These are phyloP conservation scores for Timema podura DNA, from an alignment of 2,888 invertebrate species.

Conservation along the genomic window DNA sequence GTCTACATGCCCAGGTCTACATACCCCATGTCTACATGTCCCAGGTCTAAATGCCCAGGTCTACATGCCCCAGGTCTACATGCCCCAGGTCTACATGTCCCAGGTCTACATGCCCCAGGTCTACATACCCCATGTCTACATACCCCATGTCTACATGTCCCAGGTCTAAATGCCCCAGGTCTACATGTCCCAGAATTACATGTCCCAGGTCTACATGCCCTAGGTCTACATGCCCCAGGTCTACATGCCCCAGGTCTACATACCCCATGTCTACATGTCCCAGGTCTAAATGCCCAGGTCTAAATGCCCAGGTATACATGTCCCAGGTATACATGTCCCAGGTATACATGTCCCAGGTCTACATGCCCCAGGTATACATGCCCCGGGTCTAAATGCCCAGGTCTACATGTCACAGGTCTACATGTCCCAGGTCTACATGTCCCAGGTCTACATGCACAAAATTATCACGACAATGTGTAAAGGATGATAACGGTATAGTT, in stretches of 20 bases:
- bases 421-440: no score
- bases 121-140: no score
- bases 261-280: not conserved
- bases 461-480: no score
- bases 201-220: not conserved
- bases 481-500: no score
- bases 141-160: not conserved
- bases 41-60: not conserved
- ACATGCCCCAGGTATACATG: not conserved
- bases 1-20: not conserved
- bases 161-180: no score
- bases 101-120: not conserved
- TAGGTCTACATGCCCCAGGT: not conserved
- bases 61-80: not conserved
- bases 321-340: not conserved
- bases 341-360: not conserved
- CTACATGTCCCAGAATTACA: no score
- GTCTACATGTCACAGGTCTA: not conserved
- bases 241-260: not conserved
- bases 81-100: not conserved
- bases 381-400: not conserved
- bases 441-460: no score
- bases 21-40: not conserved
- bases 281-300: no score
- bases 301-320: no score